Evolutionary conservation across 1,140 invertebrate genomes (phyloP), one percentile per base, ranked within the genome.

Genomic region (Drosophila willistoni): DNA sequence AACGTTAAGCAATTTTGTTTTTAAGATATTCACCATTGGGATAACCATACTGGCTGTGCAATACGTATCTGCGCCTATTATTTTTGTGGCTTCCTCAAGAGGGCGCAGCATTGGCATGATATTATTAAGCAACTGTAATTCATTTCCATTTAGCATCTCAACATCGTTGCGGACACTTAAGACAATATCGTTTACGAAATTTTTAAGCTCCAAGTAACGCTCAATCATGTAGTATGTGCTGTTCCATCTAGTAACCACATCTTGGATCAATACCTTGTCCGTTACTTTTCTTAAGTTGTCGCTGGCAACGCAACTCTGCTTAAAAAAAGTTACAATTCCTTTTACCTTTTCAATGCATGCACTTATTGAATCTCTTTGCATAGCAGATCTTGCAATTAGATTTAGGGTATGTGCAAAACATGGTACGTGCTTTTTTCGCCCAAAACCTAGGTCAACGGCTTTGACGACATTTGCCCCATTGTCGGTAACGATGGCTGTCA

Each of bases 171-270:
- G 54, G 19, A 55, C 54, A 55, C 25, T 59, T 59, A 17, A 34
- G 7, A 59, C 25, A 33, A 59, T 34, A 34, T 59, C 33, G 33
- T 17, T 33, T 17, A 59, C 56, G 33, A 59, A 34, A 39, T 29
- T 59, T 33, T 36, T n/a, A 29, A 59, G 33, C 33, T 59, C 56
- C 33, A 59, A 59, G 33, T 33, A 59, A 59, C 56, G 56, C 33
- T 39, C 13, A 33, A 59, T 59, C 56, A 59, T 59, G 14, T 59
- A 59, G 33, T 33, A 59, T 36, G 56, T 59, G 56, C 33, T 59
- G 17, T 59, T 39, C 33, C 56, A 33, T 34, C 13, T 33, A 36
- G 56, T 39, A 33, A 33, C 25, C 25, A 59, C 56, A 59, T 59
- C 56, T 34, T 59, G 56, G 14, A 59, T 59, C 33, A 59, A 59